Evolutionary conservation across 2,797 vertebrate species (phyloP), one percentile per base, ranked within the genome.

Genomic region (Platyrinchus mystaceus): DNA sequence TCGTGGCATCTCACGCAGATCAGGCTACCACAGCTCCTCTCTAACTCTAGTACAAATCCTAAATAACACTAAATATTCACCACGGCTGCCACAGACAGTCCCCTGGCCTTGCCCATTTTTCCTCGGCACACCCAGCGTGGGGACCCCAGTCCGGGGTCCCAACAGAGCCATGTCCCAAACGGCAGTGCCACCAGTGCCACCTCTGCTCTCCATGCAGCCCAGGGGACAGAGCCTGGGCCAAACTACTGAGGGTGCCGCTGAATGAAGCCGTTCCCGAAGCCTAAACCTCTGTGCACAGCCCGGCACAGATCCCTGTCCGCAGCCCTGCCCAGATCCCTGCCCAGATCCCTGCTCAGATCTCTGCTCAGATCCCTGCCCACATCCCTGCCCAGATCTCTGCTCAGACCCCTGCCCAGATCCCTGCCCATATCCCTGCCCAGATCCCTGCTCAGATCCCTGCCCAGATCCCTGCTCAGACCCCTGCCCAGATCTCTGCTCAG

Each of bases 241-340:
- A 10, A 2, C 24, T 1, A 3, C 16, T 4, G 3, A 4, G 58
- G 9, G 11, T 12, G 7, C n/a, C 9, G 8, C 67, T 0, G 32
- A 41, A 4, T 12, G 2, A 44, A 22, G 4, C 6, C 50, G 10
- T 30, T 52, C 17, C 50, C 26, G 4, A 6, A 52, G 50, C 50
- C 28, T 12, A 17, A 27, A 30, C 28, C 10, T 30, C 28, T 19
- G 27, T 30, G 18, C 16, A 17, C 9, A 50, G 6, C 47, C 14
- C 23, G 8, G 47, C 47, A 23, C 14, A 13, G 2, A 46, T 7
- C 47, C 47, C 47, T 15, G 47, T 24, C 24, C 47, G 14, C 3
- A 24, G 14, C 13, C 23, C 47, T 3, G 24, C 24, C 13, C 44
- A 22, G 3, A 22, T 12, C 7, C 52, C n/a, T 6, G n/a, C 44